Evolutionary conservation across 92 coral and sea anemone genomes (phyloP), one percentile per base, ranked within the genome.

Genomic region (Meandrina meandrites): DNA sequence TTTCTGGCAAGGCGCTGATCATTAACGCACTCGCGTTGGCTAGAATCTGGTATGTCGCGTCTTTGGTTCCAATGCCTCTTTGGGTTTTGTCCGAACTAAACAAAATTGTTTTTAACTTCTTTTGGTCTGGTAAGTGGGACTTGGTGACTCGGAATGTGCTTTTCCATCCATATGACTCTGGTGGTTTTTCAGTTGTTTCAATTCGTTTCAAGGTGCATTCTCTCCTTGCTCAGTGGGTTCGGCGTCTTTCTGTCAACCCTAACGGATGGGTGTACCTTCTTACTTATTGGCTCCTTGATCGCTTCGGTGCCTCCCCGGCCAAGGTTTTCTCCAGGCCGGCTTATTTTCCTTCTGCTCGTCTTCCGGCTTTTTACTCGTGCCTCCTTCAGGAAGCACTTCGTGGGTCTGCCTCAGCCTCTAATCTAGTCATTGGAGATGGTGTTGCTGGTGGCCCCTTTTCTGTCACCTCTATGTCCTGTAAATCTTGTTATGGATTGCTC

Each of bases 51-150:
- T 22, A 60, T 60, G 21, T 60, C 9, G 67, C 67, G 0, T 60
- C 67, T 22, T 11, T 60, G 0, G 30, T 60, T 12, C 28, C 0
- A 0, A 60, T 60, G 67, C 67, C 67, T 1, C 11, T 1, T 0
- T 60, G 67, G 67, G 67, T 27, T 17, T 2, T n/a, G 15, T 4
- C 0, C 3, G 34, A 40, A 27, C 40, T 90, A 8, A 45, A 66
- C 10, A 3, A 1, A 13, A 6, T 69, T 0, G 69, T 81, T 6
- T 82, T 68, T 53, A 12, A 71, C 16, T 86, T 86, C 34, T 54
- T 86, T 19, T 86, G 87, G 93, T 4, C 32, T 0, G 84, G 84
- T 3, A 85, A 79, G 18, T 57, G 75, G 2, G 86, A 90, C 1
- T 27, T 56, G 40, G 80, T 90, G 0, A 47, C 86, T 0, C 84